Evolutionary conservation across 1,140 invertebrate species (phyloP), one percentile per base, ranked within the genome.

Genomic region (Pemphigus obesinymphae): DNA sequence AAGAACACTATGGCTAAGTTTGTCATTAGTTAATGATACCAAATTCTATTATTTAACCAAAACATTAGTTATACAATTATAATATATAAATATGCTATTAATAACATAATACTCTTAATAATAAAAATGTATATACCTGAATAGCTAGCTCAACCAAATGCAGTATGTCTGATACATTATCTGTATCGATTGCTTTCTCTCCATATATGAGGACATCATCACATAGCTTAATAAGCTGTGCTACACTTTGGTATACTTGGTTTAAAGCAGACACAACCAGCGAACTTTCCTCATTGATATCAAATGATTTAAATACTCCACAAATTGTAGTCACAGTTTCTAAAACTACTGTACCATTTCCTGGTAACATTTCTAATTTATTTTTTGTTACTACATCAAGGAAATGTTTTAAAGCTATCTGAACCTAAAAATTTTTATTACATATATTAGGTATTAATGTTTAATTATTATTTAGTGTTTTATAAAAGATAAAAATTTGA

Each of bases 311-410:
- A 83, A 91, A 89, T 76, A 90, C 87, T 31, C 92, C 92, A 87
- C 95, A 94, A 87, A 97, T 95, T 83, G 93, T 93, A 85, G 95
- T 93, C 83, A 97, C 93, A 23, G 92, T 95, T 86, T 98, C 96
- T 82, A 98, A 90, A 82, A 97, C 93, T 84, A 97, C 93, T 20
- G 95, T 96, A 76, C 95, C 95, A 87, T 96, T 96, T 53, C 95
- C 96, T 0, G 95, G 94, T 82, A 97, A 88, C 90, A 97, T 95
- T 89, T 97, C 95, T 83, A 96, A 89, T 87, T 94, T 97, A 86
- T 95, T 93, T 87, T 96, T 96, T 81, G 92, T 92, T 72, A 97
- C 95, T 40, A 96, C 95, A 89, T 96, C 95, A 63, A 93, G 91
- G 87, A 96, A 96, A 88, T 96, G 95, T 85, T 92, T 91, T 73